A percentile compares a stretch with the other conserved stretches of the same genome.
phyloP scores from a whole-genome alignment of 2,888 invertebrate species.

The Cataglyphis cursor region DNA sequence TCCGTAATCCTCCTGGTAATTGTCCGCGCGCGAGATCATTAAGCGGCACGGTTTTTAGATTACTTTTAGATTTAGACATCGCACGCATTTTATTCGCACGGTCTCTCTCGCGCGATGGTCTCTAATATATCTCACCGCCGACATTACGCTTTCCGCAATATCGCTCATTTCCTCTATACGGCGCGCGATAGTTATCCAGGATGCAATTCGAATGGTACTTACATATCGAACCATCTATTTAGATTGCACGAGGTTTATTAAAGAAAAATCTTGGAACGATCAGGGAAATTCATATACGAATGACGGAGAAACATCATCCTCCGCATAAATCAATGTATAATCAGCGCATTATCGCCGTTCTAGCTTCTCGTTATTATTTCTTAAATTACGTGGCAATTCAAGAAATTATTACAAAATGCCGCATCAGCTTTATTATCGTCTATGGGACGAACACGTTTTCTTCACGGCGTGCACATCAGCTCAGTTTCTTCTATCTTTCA shows the following conservation, averaged over 20 bases:
- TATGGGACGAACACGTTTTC: background rate
- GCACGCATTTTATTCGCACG: conserved; percentile 17
- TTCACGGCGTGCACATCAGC: background rate
- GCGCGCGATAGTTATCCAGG: background rate
- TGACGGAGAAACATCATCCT: background rate
- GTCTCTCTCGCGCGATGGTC: background rate
- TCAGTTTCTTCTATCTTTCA: background rate
- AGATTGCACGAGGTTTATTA: background rate
- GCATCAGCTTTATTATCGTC: background rate
- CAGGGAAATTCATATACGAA: background rate
- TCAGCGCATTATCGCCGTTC: background rate
- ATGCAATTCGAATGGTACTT: conserved; percentile 3
- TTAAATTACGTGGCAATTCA: background rate
- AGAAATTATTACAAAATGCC: background rate
- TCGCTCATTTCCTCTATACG: background rate
- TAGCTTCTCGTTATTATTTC: background rate
- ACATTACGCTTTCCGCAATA: background rate
- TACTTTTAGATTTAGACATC: conserved; percentile 31
- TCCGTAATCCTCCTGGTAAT: conserved; percentile 22
- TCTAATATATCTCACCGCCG: conserved; percentile 20
- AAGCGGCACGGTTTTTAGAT: conserved; percentile 27
- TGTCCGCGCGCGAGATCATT: conserved; percentile 25
- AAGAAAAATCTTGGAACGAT: conserved; percentile 6
- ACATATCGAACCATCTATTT: background rate
- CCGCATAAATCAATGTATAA: background rate